Evolutionary conservation across 2,797 vertebrate species (phyloP), one percentile per base, ranked within the genome.

Genomic region (Syngnathus rostellatus): DNA sequence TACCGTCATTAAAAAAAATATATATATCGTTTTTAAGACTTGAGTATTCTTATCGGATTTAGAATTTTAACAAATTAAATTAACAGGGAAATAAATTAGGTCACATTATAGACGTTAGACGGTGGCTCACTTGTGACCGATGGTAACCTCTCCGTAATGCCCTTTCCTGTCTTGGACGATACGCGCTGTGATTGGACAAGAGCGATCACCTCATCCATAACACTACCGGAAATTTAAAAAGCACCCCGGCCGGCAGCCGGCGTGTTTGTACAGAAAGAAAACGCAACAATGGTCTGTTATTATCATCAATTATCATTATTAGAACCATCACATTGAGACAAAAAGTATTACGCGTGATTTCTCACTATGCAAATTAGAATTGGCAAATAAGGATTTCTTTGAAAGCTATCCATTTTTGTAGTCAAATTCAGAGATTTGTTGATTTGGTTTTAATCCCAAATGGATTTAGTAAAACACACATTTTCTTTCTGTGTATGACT

Each of bases 171-270:
- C 82, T 83, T 86, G 82, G 68, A 77, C 76, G 48, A 86, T 87
- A 64, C 65, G 85, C 50, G 78, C 80, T 89, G 90, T 92, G 93
- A 97, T 99, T 98, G 96, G 96, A 69, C 76, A 74, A 81, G 81
- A 85, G 72, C 68, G 89, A 95, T 99, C 97, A 96, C 95, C 95
- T 95, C 95, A 98, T 93, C 73, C 81, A 85, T 89, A 92, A 92
- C 90, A 86, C 67, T 78, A 23, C 9, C 21, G 51, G 19, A 53
- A 88, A 76, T 87, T 86, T 86, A 86, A 84, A 89, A 84, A 89
- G 76, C 69, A 70, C 62, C 2, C 60, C 14, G 25, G 77, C 73
- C 72, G 69, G 43, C 14, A 45, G 77, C 73, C 72, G 69, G 43
- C 39, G 68, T 64, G 38, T 58, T 8, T 17, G 31, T 31, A 8